Evolutionary conservation across 92 coral and sea anemone species (phyloP), one percentile per base, ranked within the genome.

Genomic region (Muricea muricata): DNA sequence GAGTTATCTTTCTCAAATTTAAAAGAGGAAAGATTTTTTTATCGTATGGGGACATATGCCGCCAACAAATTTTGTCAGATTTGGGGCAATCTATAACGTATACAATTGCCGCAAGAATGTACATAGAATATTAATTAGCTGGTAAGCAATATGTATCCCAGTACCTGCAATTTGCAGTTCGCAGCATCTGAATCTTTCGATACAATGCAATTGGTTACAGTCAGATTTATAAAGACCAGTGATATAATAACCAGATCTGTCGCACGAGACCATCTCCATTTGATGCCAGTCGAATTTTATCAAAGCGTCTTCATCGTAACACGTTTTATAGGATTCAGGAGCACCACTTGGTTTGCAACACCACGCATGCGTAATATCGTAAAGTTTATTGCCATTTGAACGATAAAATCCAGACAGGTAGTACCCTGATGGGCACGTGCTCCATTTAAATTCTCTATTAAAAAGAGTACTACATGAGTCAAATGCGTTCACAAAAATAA

Each of bases 251-350:
- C 73, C 73, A 10, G 35, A 41, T 21, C 25, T 66, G 42, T 39
- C 17, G 31, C 73, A 66, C 2, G 73, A 5, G 1, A 66, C 73
- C 73, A 66, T 28, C 39, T 42, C 73, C 15, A 28, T 26, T 6
- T 30, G 7, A 24, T 66, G 32, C 20, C 39, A 30, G 25, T 66
- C 41, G 31, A 66, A 66, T 1, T 12, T 13, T 1, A 18, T 2
- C 73, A 39, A 20, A 66, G 31, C 73, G 14, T 66, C 31, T n/a
- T 66, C 73, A 9, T 30, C 7, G 73, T 66, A 66, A 30, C 73
- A 66, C 41, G 40, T 0, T 3, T 20, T 26, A 42, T 66, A 66
- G 7, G n/a, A 9, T 2, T 11, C 1, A 12, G 73, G 73, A 66
- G 15, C n/a, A 20, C 42, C 25, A 4, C 23, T 39, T 0, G 73